These are phyloP conservation scores for Brachypteracias leptosomus DNA, from an alignment of 2,113 vertebrate species.

Conservation along the genomic window DNA sequence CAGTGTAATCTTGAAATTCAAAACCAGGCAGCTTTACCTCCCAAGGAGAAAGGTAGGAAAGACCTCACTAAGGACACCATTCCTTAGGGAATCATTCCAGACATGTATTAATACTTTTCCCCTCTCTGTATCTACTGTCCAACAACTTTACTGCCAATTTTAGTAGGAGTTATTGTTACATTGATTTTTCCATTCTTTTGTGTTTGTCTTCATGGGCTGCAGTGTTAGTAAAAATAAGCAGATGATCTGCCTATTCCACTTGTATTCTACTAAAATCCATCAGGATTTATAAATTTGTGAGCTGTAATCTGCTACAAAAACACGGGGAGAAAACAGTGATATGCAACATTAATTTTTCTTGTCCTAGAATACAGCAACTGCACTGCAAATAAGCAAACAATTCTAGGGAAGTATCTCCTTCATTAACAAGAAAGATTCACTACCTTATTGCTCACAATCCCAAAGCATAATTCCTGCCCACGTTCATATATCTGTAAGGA, in stretches of 20 bases:
- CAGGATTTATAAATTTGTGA: not conserved
- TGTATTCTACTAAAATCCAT: not conserved
- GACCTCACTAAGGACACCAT: not conserved
- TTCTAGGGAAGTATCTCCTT: not conserved
- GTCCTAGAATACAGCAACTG: not conserved
- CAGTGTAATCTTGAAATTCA: not conserved
- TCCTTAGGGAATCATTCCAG: not conserved
- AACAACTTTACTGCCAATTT: not conserved
- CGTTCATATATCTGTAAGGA: not conserved
- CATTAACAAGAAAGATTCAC: not conserved
- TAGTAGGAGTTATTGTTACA: not conserved
- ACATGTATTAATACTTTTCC: not conserved
- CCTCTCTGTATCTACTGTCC: not conserved
- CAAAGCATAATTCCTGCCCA: not conserved
- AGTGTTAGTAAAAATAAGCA: not conserved
- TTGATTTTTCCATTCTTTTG: not conserved
- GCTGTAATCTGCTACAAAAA: not conserved
- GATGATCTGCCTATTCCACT: not conserved
- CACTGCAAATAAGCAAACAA: not conserved
- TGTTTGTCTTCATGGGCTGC: not conserved
- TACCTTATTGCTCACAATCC: not conserved
- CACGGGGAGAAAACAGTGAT: not conserved
- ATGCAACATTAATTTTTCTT: not conserved
- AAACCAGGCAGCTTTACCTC: not conserved
- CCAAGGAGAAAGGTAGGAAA: not conserved